These are phyloP conservation scores for Cyprinodon brontotheroides DNA, from an alignment of 2,113 vertebrate species.

Conservation along the genomic window DNA sequence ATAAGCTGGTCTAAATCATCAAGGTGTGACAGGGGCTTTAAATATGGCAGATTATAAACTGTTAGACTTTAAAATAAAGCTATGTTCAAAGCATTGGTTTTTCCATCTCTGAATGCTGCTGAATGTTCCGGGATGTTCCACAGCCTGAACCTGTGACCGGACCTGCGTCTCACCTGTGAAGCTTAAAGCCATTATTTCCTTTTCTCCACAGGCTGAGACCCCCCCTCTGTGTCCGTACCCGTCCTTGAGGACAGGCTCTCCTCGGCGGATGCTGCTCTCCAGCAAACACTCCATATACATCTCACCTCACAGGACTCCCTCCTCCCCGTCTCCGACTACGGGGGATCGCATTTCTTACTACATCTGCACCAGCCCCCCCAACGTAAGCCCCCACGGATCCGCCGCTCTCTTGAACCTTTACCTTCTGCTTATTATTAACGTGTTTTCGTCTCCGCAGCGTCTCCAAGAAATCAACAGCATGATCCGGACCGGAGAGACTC, in stretches of 20 bases:
- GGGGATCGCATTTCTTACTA: constrained; percentile 92
- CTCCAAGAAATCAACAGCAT: constrained; percentile 95
- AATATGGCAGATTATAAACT: too few relatives aligned
- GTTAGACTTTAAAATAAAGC: too few relatives aligned
- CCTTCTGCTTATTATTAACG: too few relatives aligned
- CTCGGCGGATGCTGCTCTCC: constrained; percentile 89
- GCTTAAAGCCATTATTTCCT: background rate
- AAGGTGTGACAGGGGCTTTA: too few relatives aligned
- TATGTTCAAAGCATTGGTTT: too few relatives aligned
- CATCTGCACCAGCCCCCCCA: constrained; percentile 91
- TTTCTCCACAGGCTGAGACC: constrained; percentile 75
- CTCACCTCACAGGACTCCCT: constrained; percentile 86
- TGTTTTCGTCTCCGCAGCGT: constrained; percentile 71
- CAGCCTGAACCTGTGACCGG: background rate
- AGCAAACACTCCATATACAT: constrained; percentile 91
- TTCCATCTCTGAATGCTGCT: too few relatives aligned
- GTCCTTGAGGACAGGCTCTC: constrained; percentile 82
- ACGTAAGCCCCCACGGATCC: constrained; percentile 78
- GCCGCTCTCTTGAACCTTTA: background rate
- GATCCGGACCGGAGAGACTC: constrained; percentile 92
- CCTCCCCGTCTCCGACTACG: constrained; percentile 77
- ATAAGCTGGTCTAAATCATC: too few relatives aligned
- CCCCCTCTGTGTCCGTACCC: constrained; percentile 90
- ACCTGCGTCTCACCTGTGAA: background rate
- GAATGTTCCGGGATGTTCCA: too few relatives aligned